Conservation (phyloP, 2,888 invertebrate genomes). For the Celastrina argiolus region DNA sequence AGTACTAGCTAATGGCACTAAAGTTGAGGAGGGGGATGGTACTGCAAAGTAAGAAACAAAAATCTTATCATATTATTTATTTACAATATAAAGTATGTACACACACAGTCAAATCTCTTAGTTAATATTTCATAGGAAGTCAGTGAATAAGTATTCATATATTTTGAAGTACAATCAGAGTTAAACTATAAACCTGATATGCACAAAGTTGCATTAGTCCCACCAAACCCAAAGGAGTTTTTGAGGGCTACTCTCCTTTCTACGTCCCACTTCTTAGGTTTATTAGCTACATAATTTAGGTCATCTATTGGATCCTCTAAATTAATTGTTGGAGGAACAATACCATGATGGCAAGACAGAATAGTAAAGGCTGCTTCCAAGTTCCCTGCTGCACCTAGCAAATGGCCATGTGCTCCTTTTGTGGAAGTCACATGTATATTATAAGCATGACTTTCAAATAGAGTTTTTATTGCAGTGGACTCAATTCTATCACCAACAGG, state of each 20-base stretch:
- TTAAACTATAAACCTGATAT: conserved; percentile 50
- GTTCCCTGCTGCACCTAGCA: conserved; percentile 97
- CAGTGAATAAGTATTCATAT: too few relatives aligned
- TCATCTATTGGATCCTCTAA: conserved; percentile 83
- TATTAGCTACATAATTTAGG: conserved; percentile 83
- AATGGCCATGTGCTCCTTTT: conserved; percentile 98
- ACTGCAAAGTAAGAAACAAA: too few relatives aligned
- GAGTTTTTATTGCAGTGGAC: conserved; percentile 84
- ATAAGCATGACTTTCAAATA: conserved; percentile 80
- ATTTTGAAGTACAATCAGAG: not conserved
- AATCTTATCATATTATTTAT: too few relatives aligned
- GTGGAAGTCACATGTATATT: conserved; percentile 89
- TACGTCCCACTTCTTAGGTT: conserved; percentile 77
- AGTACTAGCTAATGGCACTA: too few relatives aligned
- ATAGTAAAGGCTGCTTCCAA: conserved; percentile 93
- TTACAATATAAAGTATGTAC: too few relatives aligned
- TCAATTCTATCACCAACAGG: conserved; percentile 95
- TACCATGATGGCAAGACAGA: conserved; percentile 84
- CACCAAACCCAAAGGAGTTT: conserved; percentile 99
- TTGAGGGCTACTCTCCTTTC: conserved; percentile 87
- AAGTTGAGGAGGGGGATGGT: too few relatives aligned
- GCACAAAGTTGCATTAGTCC: conserved; percentile 95
- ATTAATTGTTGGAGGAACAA: conserved; percentile 93
- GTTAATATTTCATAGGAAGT: not conserved
- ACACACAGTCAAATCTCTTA: too few relatives aligned